Evolutionary conservation across 1,140 invertebrate species (phyloP).

Genomic region (Contarinia nasturtii): DNA sequence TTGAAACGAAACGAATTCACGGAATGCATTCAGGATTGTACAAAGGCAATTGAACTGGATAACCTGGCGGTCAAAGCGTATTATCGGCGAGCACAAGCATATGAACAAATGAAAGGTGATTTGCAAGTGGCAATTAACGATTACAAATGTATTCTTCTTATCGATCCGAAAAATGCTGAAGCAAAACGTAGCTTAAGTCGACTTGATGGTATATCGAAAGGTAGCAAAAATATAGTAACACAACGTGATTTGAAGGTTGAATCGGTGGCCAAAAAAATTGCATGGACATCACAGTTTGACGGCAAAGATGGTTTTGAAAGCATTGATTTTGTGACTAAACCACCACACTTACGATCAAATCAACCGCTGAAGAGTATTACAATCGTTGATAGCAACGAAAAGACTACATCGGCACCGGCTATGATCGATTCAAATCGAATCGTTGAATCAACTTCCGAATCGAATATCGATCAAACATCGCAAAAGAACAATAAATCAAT

Average conservation of each 20-base stretch:
- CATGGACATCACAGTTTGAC: constrained; percentile 21
- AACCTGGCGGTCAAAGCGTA: constrained; percentile 17
- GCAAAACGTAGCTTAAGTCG: constrained; percentile 17
- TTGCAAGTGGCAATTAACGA: constrained; percentile 20
- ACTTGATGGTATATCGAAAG: constrained; percentile 13
- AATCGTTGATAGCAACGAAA: constrained; percentile 22
- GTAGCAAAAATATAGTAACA: constrained; percentile 7
- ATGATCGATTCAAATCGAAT: constrained; percentile 25
- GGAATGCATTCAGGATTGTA: constrained; percentile 16
- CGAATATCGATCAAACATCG: not conserved
- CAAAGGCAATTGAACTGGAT: constrained; percentile 14
- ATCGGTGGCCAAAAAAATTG: constrained; percentile 14
- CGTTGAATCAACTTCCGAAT: not conserved
- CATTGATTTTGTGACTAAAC: constrained; percentile 35
- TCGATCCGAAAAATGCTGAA: constrained; percentile 19
- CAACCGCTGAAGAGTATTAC: constrained; percentile 17
- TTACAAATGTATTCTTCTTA: constrained; percentile 16
- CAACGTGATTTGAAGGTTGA: constrained; percentile 1
- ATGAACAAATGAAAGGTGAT: constrained; percentile 15
- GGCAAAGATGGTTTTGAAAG: constrained; percentile 24
- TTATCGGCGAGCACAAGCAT: constrained; percentile 22
- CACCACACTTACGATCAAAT: constrained; percentile 39
- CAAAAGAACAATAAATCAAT: not conserved
- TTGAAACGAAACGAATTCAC: constrained; percentile 46
- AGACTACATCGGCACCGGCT: constrained; percentile 27